These are phyloP conservation scores for Mustelus asterias DNA, from an alignment of 2,113 vertebrate species.

Conservation along the genomic window DNA sequence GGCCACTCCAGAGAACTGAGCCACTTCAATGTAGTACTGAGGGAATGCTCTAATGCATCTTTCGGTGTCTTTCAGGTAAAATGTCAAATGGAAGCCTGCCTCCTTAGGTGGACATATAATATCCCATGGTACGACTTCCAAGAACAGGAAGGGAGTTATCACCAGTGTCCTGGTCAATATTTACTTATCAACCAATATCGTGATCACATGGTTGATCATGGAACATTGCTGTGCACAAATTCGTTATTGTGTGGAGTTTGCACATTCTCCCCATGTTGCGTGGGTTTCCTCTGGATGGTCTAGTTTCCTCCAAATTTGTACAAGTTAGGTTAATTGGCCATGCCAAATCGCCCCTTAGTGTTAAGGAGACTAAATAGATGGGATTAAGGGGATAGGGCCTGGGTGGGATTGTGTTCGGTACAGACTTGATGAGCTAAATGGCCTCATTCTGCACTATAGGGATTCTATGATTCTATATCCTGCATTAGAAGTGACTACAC, in stretches of 20 bases:
- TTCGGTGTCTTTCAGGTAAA: neutral
- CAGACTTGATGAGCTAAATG: too few species aligned
- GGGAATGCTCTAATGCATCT: neutral
- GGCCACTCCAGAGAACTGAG: neutral
- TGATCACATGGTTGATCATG: neutral
- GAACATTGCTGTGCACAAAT: neutral
- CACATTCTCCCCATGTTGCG: too few species aligned
- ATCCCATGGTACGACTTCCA: neutral
- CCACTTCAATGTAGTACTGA: neutral
- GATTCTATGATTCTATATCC: too few species aligned
- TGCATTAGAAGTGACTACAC: neutral
- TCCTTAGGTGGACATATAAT: too few species aligned
- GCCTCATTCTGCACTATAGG: too few species aligned
- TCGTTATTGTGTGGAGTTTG: neutral
- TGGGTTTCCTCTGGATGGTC: too few species aligned
- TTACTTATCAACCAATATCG: neutral
- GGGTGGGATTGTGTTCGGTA: too few species aligned
- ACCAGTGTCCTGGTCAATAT: neutral
- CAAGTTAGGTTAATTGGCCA: too few species aligned
- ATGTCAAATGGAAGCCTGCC: neutral
- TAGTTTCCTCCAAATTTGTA: too few species aligned
- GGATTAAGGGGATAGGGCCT: too few species aligned
- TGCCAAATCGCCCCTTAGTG: too few species aligned
- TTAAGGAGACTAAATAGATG: too few species aligned
- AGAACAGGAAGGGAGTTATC: neutral